Base-by-base conservation (phyloP, 2,113 vertebrate genomes). In the Festucalex cinctus region DNA sequence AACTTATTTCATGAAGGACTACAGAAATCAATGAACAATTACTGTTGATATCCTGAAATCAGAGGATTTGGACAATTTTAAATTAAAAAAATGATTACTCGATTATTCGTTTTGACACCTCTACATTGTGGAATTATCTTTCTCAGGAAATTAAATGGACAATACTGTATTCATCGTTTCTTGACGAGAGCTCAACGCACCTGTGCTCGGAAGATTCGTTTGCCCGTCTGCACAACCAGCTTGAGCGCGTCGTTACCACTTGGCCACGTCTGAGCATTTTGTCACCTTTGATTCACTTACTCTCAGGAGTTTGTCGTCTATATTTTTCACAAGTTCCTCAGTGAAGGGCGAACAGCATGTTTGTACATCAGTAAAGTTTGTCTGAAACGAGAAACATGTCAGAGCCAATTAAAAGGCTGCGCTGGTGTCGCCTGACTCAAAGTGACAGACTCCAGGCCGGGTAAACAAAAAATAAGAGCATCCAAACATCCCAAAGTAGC, bases 391-490 rank as follows among this genome's bases (percentile, higher is more conserved):
- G 86, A 89, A 87, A 80, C 79, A 88, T 87, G 87, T 90, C 89
- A 83, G 79, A 66, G 64, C 78, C 80, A 90, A 90, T 91, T 91
- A 92, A 86, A 75, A 75, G 53, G 71, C 74, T 79, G 74, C 74
- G 61, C 10, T 44, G 65, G 78, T 83, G 79, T 82, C 77, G 78
- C 77, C 69, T 85, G 83, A 90, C 87, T 85, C 78, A 83, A 87
- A 87, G 79, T 90, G 88, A 89, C 89, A 89, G 75, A 77, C 82
- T 73, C 83, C 63, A 66, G 51, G 85, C 84, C 69, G 72, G 39
- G 88, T 90, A 88, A 91, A 91, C 83, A 89, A 88, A n/a, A 91
- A 90, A 88, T 83, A 83, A 81, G 84, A 85, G 83, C 70, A 82
- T 78, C 82, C 77, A 85, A 87, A 86, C 88, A 89, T 90, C 83